Evolutionary conservation across 2,797 vertebrate genomes (phyloP).

Genomic region (Monodelphis domestica): DNA sequence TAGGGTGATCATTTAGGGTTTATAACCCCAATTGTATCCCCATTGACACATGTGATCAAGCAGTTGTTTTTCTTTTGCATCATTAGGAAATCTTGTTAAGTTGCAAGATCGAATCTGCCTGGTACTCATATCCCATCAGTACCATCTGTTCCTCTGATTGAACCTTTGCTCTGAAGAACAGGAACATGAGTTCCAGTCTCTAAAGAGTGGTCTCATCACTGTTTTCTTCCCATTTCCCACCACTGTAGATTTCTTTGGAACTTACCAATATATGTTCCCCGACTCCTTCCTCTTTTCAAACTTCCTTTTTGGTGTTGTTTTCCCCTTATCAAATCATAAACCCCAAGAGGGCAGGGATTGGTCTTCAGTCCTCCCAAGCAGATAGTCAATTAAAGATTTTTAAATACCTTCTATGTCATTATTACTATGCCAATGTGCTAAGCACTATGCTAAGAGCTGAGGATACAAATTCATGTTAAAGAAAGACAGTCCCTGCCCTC

Average conservation of each 20-base stretch:
- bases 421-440: too few species aligned
- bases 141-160: not conserved
- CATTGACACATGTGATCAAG: too few species aligned
- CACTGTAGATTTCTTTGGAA: not conserved
- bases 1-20: too few species aligned
- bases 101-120: not conserved
- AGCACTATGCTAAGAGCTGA: too few species aligned
- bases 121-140: not conserved
- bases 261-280: not conserved
- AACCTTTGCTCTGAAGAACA: not conserved
- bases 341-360: not conserved
- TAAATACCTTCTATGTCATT: too few species aligned
- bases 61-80: too few species aligned
- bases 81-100: not conserved
- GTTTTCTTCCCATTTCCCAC: not conserved
- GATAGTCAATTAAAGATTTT: too few species aligned
- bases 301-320: not conserved
- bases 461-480: too few species aligned
- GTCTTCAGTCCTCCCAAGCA: too few species aligned
- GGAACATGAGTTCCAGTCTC: not conserved
- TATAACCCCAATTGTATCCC: too few species aligned
- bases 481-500: not conserved
- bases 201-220: not conserved
- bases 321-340: too few species aligned
- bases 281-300: not conserved